Conservation (phyloP, 2,797 vertebrate genomes). For the Taenioides sp. region DNA sequence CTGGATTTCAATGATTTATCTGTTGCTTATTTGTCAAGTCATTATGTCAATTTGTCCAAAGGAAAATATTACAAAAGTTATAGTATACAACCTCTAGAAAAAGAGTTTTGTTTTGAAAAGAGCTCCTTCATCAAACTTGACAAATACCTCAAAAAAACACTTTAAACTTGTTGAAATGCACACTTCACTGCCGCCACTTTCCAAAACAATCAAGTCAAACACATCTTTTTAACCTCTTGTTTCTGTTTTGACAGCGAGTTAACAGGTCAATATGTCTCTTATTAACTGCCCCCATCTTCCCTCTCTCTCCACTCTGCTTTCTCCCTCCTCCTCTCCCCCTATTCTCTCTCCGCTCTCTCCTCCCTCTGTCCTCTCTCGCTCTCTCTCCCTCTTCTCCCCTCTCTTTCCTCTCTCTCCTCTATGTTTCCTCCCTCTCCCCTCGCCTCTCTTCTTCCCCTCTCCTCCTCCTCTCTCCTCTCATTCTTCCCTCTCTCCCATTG, state of each 20-base stretch:
- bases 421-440: no score
- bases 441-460: no score
- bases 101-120: no score
- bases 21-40: background rate
- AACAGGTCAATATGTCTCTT: conserved; percentile 42
- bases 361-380: no score
- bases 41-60: background rate
- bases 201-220: conserved; percentile 16
- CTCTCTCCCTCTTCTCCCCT: no score
- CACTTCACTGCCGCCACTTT: background rate
- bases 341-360: no score
- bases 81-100: no score
- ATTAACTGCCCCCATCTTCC: conserved; percentile 15
- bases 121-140: background rate
- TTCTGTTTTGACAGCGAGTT: conserved; percentile 28
- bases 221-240: conserved; percentile 19
- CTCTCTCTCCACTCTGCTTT: background rate
- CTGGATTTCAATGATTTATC: no score
- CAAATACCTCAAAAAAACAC: background rate
- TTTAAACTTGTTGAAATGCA: conserved; percentile 5
- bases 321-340: no score
- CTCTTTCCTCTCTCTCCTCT: background rate
- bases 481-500: background rate
- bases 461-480: no score
- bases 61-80: background rate